Percentiles rank a stretch among this genome's conserved stretches.
Conservation (phyloP, 2,113 vertebrate genomes). For the Oreotrochilus melanogaster region DNA sequence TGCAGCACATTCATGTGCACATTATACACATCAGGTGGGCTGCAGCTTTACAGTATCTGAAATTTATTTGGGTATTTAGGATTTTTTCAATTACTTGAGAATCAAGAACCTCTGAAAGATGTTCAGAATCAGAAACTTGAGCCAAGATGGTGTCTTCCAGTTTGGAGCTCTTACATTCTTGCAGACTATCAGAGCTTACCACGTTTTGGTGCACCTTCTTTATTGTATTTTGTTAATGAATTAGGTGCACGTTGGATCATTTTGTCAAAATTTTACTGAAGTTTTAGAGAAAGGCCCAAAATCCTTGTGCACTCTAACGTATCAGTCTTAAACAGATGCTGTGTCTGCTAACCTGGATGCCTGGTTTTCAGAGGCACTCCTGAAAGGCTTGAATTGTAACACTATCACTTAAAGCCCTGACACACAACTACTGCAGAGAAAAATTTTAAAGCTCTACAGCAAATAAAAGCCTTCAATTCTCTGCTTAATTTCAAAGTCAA, state of each 20-base stretch:
- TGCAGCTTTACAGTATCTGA: not conserved
- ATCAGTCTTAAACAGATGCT: not conserved
- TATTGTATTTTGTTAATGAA: too few relatives aligned
- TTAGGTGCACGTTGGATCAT: not conserved
- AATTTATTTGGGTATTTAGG: not conserved
- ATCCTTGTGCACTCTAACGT: not conserved
- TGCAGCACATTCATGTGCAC: fast-evolving
- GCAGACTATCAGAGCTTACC: not conserved
- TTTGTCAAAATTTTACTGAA: not conserved
- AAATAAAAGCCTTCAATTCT: not conserved
- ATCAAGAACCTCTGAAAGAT: not conserved
- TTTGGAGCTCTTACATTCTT: not conserved
- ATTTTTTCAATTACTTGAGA: not conserved
- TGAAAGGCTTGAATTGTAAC: not conserved
- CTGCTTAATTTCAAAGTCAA: not conserved
- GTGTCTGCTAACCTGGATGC: not conserved
- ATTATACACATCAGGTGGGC: fast-evolving
- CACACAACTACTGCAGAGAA: not conserved
- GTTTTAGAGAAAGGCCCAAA: not conserved
- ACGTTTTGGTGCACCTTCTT: not conserved
- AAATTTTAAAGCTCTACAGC: not conserved
- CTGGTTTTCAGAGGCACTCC: not conserved
- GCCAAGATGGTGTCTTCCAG: not conserved
- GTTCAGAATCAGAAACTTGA: not conserved
- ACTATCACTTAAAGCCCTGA: not conserved